phyloP scores from a whole-genome alignment of 2,113 vertebrate species.

The Micronycteris hirsuta region DNA sequence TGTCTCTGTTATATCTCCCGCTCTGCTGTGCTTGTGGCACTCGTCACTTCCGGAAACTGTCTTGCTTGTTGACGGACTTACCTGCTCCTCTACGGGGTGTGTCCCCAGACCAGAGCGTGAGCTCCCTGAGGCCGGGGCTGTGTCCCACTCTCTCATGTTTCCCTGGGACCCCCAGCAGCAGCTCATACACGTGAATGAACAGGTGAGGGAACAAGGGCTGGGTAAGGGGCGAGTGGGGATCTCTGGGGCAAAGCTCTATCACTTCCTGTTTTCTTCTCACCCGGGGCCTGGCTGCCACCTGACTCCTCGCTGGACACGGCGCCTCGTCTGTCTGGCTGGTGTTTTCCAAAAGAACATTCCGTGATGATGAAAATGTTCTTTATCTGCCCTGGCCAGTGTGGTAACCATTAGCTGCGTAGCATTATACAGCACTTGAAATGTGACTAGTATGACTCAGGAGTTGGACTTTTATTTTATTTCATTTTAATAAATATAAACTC shows the following conservation, averaged over 20 bases:
- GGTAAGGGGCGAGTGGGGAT: fast-evolving
- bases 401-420: neutral
- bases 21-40: neutral
- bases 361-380: neutral
- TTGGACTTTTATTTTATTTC: neutral
- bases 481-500: neutral
- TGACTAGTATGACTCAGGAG: neutral
- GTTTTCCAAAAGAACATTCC: neutral
- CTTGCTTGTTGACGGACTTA: neutral
- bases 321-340: neutral
- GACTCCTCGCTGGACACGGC: neutral
- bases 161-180: neutral
- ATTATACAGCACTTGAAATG: neutral
- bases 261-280: neutral
- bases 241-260: neutral
- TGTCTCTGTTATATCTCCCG: neutral
- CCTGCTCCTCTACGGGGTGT: neutral
- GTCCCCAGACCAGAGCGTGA: neutral
- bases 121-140: neutral
- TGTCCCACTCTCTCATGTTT: neutral
- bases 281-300: neutral
- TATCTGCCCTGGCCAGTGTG: neutral
- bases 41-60: neutral
- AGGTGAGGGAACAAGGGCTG: neutral
- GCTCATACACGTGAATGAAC: neutral